Base-by-base conservation (phyloP, 2,113 vertebrate genomes). In the Oryzias melastigma region DNA sequence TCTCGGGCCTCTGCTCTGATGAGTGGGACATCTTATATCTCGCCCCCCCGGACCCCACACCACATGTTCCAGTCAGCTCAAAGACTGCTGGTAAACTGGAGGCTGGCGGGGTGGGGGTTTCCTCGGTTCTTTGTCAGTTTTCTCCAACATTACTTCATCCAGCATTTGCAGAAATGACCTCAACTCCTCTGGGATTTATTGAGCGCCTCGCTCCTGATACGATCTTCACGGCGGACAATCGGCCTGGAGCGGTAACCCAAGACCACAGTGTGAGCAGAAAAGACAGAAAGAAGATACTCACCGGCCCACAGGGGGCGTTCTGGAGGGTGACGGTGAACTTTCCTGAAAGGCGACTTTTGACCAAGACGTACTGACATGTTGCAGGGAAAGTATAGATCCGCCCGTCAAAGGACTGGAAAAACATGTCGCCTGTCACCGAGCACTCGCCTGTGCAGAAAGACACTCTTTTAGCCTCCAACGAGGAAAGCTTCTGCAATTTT, bases 401-500 rank as follows among this genome's bases (percentile, higher is more conserved):
- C 1, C 95, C 96, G 6, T 99, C 96, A 43, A 99, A 99, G 14
- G 96, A 98, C 1, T 91, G 90, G 52, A 99, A 96, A 81, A 93
- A 93, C 82, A 93, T 93, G 64, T 99, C 94, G 2, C 97, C 96
- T 0, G 95, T 96, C 60, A 98, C 94, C 0, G 97, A 97, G 81
- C 97, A 99, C 58, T 98, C 96, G 14, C 92, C 96, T 99, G 85
- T 1, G 8, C 43, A 64, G 5, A 68, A 40, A 62, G 50, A 10
- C 41, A 49, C n/a, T 0, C 22, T 15, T 14, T 47, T n/a, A 17
- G n/a, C 13, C 4, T 8, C 19, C 46, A 47, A 10, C 44, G 18
- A n/a, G 5, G 51, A 7, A 62, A 8, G 24, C 6, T 27, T 27
- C 25, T 5, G 25, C 5, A 4, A 5, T 4, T 27, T 27, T 27